Percentiles rank a stretch among this genome's conserved stretches.
Conservation (phyloP, 1,140 invertebrate species). For the Ips typographus region DNA sequence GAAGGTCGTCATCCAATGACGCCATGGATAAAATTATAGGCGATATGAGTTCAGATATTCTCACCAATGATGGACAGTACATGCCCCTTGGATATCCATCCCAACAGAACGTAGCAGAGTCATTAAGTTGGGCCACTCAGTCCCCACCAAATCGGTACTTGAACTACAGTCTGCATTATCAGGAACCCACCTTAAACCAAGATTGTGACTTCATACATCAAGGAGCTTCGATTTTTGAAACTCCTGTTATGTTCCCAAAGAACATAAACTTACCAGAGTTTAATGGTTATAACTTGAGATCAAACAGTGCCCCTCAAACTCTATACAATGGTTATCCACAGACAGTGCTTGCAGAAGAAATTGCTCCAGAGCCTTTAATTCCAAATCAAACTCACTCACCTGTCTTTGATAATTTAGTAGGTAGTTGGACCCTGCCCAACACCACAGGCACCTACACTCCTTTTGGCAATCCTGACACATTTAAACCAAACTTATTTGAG, state of each 20-base stretch:
- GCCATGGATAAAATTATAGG: slow-evolving; percentile 64
- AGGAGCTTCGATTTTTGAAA: slow-evolving; percentile 35
- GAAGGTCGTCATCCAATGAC: slow-evolving; percentile 44
- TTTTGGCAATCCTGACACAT: slow-evolving; percentile 62
- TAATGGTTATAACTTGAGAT: slow-evolving; percentile 23
- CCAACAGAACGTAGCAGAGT: slow-evolving; percentile 47
- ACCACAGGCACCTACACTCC: slow-evolving; percentile 79
- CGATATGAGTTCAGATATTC: slow-evolving; percentile 62
- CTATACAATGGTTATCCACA: slow-evolving; percentile 18
- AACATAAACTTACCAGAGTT: slow-evolving; percentile 27
- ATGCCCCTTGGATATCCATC: slow-evolving; percentile 57
- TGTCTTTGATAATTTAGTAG: slow-evolving; percentile 72
- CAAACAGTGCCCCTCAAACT: slow-evolving; percentile 30
- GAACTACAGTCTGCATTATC: slow-evolving; percentile 39
- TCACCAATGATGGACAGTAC: slow-evolving; percentile 60
- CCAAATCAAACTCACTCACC: slow-evolving; percentile 15
- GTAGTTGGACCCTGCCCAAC: slow-evolving; percentile 80
- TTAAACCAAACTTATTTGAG: slow-evolving; percentile 42
- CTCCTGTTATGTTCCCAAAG: slow-evolving; percentile 27
- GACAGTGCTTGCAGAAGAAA: slow-evolving; percentile 18
- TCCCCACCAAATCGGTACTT: slow-evolving; percentile 45
- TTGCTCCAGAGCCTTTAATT: slow-evolving; percentile 19
- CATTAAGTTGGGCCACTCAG: slow-evolving; percentile 44
- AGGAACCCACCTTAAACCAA: slow-evolving; percentile 33
- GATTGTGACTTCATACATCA: slow-evolving; percentile 38